phyloP scores from a whole-genome alignment of 2,888 invertebrate genomes.

The Diarsia rubi region DNA sequence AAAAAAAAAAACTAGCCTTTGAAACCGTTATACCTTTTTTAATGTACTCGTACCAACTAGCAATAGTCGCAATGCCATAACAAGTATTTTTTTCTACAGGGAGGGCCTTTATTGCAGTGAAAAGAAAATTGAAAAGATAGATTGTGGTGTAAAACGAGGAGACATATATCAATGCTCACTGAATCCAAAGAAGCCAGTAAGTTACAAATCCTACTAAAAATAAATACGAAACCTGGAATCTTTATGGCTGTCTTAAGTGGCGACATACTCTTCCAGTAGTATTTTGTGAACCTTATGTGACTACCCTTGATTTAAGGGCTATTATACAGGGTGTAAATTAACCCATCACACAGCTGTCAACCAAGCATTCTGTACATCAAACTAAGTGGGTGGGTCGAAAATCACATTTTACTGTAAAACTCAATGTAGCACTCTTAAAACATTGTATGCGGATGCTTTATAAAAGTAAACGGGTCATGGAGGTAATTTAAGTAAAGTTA shows the following conservation, averaged over 20 bases:
- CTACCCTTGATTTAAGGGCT: neutral
- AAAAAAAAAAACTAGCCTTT: conserved; percentile 15
- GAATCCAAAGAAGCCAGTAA: conserved; percentile 72
- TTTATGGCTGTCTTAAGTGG: neutral
- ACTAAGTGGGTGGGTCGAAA: too few species aligned
- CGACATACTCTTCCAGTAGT: neutral
- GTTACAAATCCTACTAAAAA: conserved; percentile 48
- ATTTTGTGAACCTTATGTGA: neutral
- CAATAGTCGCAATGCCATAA: neutral
- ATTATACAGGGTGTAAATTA: too few species aligned
- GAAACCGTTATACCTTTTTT: conserved; percentile 6
- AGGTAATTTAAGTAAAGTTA: too few species aligned
- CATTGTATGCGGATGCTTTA: too few species aligned
- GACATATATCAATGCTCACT: conserved; percentile 71
- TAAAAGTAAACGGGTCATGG: too few species aligned
- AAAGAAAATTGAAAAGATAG: conserved; percentile 29
- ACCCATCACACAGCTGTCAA: too few species aligned
- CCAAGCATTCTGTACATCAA: too few species aligned
- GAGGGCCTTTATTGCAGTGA: conserved; percentile 71
- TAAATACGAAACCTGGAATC: neutral
- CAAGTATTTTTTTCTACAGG: conserved; percentile 66
- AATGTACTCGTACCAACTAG: conserved; percentile 4
- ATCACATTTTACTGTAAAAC: too few species aligned
- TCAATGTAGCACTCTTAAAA: too few species aligned
- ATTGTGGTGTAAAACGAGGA: conserved; percentile 73